A percentile compares a stretch with the other conserved stretches of the same genome.
phyloP scores from a whole-genome alignment of 2,113 vertebrate genomes.

The Xenopus borealis region DNA sequence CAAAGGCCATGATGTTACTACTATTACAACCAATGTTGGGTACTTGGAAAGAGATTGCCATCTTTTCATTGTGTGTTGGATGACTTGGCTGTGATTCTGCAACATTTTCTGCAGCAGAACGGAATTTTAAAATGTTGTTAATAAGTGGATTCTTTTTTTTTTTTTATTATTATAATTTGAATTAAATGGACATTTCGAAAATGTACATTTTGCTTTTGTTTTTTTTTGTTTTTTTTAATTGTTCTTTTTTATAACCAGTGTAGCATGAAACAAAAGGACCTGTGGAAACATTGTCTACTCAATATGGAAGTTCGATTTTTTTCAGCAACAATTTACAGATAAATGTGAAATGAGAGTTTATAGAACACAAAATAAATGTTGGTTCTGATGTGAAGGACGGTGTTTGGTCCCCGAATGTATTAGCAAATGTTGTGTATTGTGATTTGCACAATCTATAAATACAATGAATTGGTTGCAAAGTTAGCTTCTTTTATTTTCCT shows the following conservation, averaged over 20 bases:
- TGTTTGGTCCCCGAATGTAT: constrained; percentile 31
- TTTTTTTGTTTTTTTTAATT: constrained; percentile 55
- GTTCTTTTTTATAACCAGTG: constrained; percentile 60
- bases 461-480: constrained; percentile 14
- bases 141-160: constrained; percentile 60
- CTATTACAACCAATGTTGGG: constrained; percentile 40
- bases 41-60: constrained; percentile 47
- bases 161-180: constrained; percentile 55
- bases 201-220: constrained; percentile 59
- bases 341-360: constrained; percentile 15
- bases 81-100: constrained; percentile 32
- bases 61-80: constrained; percentile 46
- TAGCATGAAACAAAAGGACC: constrained; percentile 61
- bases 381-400: neutral
- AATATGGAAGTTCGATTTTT: constrained; percentile 40
- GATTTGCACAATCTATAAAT: constrained; percentile 25
- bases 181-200: constrained; percentile 64
- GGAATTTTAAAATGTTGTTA: constrained; percentile 51
- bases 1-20: constrained; percentile 46
- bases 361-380: too few relatives aligned
- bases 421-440: constrained; percentile 25
- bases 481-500: constrained; percentile 14
- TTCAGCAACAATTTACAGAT: constrained; percentile 27
- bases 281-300: constrained; percentile 50
- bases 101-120: constrained; percentile 17